Evolutionary conservation across 2,888 invertebrate species (phyloP), one percentile per base, ranked within the genome.

Genomic region (Calameuta idolon): DNA sequence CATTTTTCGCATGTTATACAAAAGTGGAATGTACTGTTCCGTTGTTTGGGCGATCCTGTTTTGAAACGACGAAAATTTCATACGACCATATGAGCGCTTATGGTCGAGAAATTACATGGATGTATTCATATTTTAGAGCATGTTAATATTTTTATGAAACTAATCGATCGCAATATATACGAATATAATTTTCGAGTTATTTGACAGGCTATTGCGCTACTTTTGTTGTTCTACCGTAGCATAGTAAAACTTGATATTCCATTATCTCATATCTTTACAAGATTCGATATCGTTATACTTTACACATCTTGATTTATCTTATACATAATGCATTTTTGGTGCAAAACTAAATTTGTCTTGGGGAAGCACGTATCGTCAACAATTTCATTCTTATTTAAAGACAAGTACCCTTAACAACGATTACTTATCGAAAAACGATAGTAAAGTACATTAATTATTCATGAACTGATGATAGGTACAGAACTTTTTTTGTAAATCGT

Each of bases 281-380:
- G 77, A 74, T 75, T 78, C 79, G 76, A 76, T 75, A 76, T 77
- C 77, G 33, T 74, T 76, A 40, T 33, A 75, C 40, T 77, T 75
- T 30, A 33, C 40, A 76, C 69, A 77, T 79, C 55, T 69, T 76
- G 69, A 77, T 79, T 77, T 69, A 78, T 75, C 77, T 80, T 76
- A 69, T 15, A 9, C 73, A 31, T 73, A 37, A 69, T 79, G 35
- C 68, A 81, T 76, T 80, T 78, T 78, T 81, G 73, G 76, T 83
- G 82, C 78, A 83, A 75, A 83, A 83, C 81, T 81, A 81, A 82
- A 83, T 84, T 83, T 81, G 83, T 84, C 80, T 80, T 80, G 83
- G 78, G 89, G 88, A 88, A 88, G 88, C 88, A 87, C 88, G 80
- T 86, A 87, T 88, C 81, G 81, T 84, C 84, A 83, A 85, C 82